phyloP scores from a whole-genome alignment of 2,888 invertebrate species.

The Copidosoma aretas region DNA sequence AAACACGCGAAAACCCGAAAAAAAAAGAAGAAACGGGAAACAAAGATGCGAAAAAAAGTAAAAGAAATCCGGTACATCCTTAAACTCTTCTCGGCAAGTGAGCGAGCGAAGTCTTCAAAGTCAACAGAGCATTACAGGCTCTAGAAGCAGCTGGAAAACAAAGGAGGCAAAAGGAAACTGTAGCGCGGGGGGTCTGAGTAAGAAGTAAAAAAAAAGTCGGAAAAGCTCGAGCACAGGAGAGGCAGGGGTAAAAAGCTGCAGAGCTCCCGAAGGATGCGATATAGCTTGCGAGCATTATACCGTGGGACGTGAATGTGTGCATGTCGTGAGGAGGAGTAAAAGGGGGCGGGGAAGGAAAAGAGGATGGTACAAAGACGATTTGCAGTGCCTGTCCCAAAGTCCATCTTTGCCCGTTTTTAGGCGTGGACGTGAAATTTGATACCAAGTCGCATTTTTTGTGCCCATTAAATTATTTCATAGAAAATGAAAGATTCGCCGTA shows the following conservation, averaged over 20 bases:
- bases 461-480: too few relatives aligned
- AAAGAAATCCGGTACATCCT: too few relatives aligned
- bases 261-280: not conserved
- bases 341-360: not conserved
- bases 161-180: not conserved
- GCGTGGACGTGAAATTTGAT: too few relatives aligned
- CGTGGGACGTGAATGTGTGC: not conserved
- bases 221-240: not conserved
- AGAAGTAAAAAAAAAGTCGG: not conserved
- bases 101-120: slow-evolving; percentile 7
- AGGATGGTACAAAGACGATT: slow-evolving; percentile 1
- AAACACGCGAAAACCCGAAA: too few relatives aligned
- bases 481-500: too few relatives aligned
- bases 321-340: not conserved
- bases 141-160: not conserved
- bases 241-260: not conserved
- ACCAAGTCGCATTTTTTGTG: too few relatives aligned
- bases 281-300: not conserved
- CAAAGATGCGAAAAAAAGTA: too few relatives aligned
- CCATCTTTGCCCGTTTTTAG: too few relatives aligned
- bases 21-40: too few relatives aligned
- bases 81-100: too few relatives aligned
- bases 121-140: not conserved
- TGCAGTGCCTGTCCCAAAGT: too few relatives aligned
- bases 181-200: not conserved